These are phyloP conservation scores for Lucifuga dentata DNA, from an alignment of 2,113 vertebrate genomes.

Conservation along the genomic window DNA sequence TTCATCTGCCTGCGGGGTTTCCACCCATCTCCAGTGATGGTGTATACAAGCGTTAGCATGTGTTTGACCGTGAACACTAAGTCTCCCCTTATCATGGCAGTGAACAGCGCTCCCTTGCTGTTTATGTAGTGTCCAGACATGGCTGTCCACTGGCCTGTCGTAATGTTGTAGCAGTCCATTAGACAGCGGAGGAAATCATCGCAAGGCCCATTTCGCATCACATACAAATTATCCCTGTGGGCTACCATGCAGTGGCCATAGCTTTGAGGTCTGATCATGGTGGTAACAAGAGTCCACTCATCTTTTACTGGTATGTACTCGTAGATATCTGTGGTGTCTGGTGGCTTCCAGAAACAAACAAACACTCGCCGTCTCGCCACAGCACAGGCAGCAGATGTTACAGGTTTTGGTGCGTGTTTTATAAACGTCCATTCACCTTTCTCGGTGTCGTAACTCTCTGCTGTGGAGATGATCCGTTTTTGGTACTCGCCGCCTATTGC, in stretches of 20 bases:
- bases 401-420: slow-evolving; percentile 85
- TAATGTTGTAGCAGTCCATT: slow-evolving; percentile 93
- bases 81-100: slow-evolving; percentile 86
- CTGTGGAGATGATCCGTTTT: slow-evolving; percentile 83
- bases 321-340: slow-evolving; percentile 89
- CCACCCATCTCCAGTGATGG: slow-evolving; percentile 85
- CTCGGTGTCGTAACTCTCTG: slow-evolving; percentile 86
- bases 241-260: slow-evolving; percentile 97
- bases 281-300: slow-evolving; percentile 84
- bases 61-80: slow-evolving; percentile 92
- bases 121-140: slow-evolving; percentile 92
- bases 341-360: slow-evolving; percentile 92
- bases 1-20: slow-evolving; percentile 87
- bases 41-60: slow-evolving; percentile 89
- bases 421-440: slow-evolving; percentile 86
- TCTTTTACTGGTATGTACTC: slow-evolving; percentile 84
- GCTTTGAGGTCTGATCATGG: slow-evolving; percentile 88
- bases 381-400: slow-evolving; percentile 85
- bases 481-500: slow-evolving; percentile 90
- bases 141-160: slow-evolving; percentile 90
- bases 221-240: slow-evolving; percentile 91
- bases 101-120: slow-evolving; percentile 97
- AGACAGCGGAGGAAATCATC: slow-evolving; percentile 93
- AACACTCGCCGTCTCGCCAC: slow-evolving; percentile 90
- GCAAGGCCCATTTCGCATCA: slow-evolving; percentile 92